Base-by-base conservation (phyloP, 2,888 invertebrate genomes). In the Synergus itoensis region DNA sequence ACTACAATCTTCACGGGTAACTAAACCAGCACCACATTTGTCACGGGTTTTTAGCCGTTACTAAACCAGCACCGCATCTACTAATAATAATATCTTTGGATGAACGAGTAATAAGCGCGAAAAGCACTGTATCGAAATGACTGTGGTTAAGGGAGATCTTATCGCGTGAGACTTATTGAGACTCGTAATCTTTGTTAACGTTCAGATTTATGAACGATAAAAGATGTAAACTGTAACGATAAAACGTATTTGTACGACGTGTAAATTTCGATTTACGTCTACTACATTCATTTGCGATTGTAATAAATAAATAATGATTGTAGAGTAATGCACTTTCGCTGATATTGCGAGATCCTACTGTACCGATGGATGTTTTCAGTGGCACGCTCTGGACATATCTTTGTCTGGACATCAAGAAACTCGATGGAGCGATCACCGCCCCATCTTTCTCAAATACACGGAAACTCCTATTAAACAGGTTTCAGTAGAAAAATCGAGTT, bases 181-280 rank as follows among this genome's bases (percentile, higher is more conserved):
- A 84, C 82, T 85, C 86, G 77, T 85, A 87, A 88, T 84, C 83
- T 85, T 85, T 86, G 86, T 87, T 87, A 87, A 85, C 87, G 86
- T 86, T 86, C 84, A 87, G 85, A 89, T 89, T 89, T 88, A 89
- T 86, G 89, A 88, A 88, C 87, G 84, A 86, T 89, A 89, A 89
- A 88, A 88, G 86, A 88, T 90, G 89, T 88, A 86, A 89, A 89
- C 87, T 89, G 86, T 87, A 86, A 89, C 87, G 85, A 89, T 88
- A 87, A 89, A 88, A 85, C 82, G 80, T 79, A 86, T 88, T 88
- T 88, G 87, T 87, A 87, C 78, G 82, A 85, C 84, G 81, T 79
- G 83, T 83, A 85, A 87, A 85, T 83, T 78, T 82, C 80, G 81
- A 84, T 84, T 84, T 84, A 85, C 83, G 81, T 85, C 87, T 85